Base-by-base conservation (phyloP, 2,797 vertebrate species). In the Intellagama lesueurii region DNA sequence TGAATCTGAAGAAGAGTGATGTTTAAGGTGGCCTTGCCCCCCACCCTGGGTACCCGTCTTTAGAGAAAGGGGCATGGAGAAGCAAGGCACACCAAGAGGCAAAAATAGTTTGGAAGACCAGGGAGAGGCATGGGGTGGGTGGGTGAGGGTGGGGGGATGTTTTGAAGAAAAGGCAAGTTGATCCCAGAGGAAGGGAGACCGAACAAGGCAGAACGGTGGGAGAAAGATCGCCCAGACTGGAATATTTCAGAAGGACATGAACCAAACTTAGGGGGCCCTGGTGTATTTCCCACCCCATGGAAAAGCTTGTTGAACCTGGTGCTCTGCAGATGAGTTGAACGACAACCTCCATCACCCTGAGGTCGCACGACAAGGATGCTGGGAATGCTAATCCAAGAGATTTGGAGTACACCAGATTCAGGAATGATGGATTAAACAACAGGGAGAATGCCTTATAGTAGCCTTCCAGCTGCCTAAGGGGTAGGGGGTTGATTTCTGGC, bases 1-100 rank as follows among this genome's bases (percentile, higher is more conserved):
- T 97, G 96, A 97, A 94, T 75, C 89, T 95, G 95, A 97, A 96
- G 96, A 96, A 49, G 87, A 91, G 82, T 0, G 4, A 2, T 19
- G 70, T 16, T 24, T 5, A 19, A 1, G 5, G 79, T 30, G 52
- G 3, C 40, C 69, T 4, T 35, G n/a, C 22, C 16, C 8, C 22
- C 14, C 9, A 26, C 60, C 32, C 49, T 30, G 11, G n/a, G 32
- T 32, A 56, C 1, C 68, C 26, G 5, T 3, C 32, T 22, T 14
- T 5, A 4, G 22, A 66, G 81, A 40, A 78, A 24, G 81, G n/a
- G 11, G 19, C 64, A 64, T 22, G 17, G 60, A 17, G 16, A 64
- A 19, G 19, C 64, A 14, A 56, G 9, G 52, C 52, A 56, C 52
- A 14, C 66, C 19, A 56, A 68, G 32, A 64, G 8, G 35, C 80